Evolutionary conservation across 2,113 vertebrate genomes (phyloP).

Genomic region (Labrus mixtus): DNA sequence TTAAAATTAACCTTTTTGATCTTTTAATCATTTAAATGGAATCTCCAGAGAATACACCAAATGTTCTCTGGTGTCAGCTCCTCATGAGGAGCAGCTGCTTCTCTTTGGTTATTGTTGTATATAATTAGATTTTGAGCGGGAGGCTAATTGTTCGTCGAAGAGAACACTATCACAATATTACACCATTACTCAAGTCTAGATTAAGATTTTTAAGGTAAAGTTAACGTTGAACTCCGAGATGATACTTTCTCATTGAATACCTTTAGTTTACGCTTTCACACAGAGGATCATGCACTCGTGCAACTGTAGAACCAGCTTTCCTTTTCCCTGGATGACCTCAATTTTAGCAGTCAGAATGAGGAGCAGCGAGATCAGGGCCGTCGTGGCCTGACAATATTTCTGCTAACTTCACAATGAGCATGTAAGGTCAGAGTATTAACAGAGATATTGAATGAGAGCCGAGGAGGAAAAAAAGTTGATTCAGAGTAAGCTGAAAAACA

Average conservation of each 20-base stretch:
- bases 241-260: background rate
- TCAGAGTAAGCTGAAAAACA: background rate
- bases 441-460: background rate
- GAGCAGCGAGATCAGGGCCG: constrained; percentile 1
- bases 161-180: too few species aligned
- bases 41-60: too few species aligned
- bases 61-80: too few species aligned
- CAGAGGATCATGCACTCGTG: background rate
- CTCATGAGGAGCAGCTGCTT: too few species aligned
- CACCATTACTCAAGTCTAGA: too few species aligned
- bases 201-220: too few species aligned
- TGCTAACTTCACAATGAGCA: background rate
- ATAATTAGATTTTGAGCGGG: too few species aligned
- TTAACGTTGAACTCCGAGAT: too few species aligned
- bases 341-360: constrained; percentile 14
- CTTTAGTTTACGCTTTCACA: background rate
- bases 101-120: too few species aligned
- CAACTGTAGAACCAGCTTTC: background rate
- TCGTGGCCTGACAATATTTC: background rate
- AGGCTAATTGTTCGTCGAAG: too few species aligned
- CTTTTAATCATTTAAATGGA: too few species aligned
- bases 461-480: background rate
- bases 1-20: too few species aligned
- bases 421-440: background rate
- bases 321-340: background rate